Evolutionary conservation across 2,797 vertebrate genomes (phyloP).

Genomic region (Calcarius lapponicus): DNA sequence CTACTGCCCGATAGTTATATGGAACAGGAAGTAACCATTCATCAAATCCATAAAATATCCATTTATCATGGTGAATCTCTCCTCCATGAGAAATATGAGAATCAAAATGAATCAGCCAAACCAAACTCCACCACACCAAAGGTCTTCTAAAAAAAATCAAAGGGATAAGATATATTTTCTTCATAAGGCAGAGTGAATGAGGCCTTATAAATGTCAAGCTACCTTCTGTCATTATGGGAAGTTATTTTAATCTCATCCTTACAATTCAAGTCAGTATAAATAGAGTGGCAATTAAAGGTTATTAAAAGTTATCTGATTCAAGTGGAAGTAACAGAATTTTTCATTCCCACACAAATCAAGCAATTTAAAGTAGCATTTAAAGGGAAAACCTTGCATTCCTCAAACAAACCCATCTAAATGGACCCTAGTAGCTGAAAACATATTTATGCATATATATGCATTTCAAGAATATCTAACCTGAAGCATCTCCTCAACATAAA

Average conservation of each 20-base stretch:
- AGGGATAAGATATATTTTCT: constrained; percentile 26
- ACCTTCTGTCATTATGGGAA: constrained; percentile 21
- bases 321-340: neutral
- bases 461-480: neutral
- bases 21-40: constrained; percentile 76
- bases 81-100: constrained; percentile 46
- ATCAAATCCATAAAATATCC: constrained; percentile 73
- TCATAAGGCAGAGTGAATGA: neutral
- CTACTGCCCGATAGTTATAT: constrained; percentile 73
- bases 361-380: constrained; percentile 7
- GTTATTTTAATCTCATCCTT: constrained; percentile 25
- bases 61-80: constrained; percentile 70
- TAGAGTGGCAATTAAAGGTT: constrained; percentile 20
- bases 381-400: neutral
- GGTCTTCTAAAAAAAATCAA: neutral
- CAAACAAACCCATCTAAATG: neutral
- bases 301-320: constrained; percentile 12
- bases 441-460: accelerated
- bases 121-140: constrained; percentile 28
- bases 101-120: constrained; percentile 71
- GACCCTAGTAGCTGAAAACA: neutral
- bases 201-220: neutral
- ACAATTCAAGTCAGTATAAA: constrained; percentile 14
- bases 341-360: neutral
- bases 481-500: neutral